Percentiles rank a stretch among this genome's conserved stretches.
These are phyloP conservation scores for Sterna hirundo DNA, from an alignment of 2,113 vertebrate species.

Conservation along the genomic window DNA sequence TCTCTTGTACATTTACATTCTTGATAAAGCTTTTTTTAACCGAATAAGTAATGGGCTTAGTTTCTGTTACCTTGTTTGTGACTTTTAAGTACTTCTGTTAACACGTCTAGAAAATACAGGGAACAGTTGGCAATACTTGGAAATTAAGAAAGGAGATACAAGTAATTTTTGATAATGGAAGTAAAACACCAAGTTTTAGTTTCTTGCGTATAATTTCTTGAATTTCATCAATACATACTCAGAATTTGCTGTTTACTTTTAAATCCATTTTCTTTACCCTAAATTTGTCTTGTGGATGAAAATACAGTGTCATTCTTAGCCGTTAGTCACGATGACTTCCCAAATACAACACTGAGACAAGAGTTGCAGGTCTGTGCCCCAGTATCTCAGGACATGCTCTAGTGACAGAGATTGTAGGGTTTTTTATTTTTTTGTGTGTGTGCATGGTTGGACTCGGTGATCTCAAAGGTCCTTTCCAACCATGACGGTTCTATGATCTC, in stretches of 20 bases:
- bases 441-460: no score
- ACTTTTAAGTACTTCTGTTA: neutral
- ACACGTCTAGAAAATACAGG: neutral
- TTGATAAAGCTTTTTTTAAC: neutral
- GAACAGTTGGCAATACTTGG: neutral
- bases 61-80: neutral
- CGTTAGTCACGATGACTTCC: rapidly evolving
- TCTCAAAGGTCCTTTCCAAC: no score
- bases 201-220: neutral
- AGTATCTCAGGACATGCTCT: neutral
- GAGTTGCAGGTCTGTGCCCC: neutral
- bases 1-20: neutral
- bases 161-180: neutral
- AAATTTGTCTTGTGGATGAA: neutral
- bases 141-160: neutral
- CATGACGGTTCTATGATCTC: neutral
- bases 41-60: neutral
- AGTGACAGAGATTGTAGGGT: no score
- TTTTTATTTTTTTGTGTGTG: no score
- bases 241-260: neutral
- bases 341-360: neutral
- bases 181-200: neutral
- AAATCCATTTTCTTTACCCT: neutral
- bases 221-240: neutral
- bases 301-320: neutral